Evolutionary conservation across 2,113 vertebrate genomes (phyloP).

Genomic region (Sinocyclocheilus maitianheensis): DNA sequence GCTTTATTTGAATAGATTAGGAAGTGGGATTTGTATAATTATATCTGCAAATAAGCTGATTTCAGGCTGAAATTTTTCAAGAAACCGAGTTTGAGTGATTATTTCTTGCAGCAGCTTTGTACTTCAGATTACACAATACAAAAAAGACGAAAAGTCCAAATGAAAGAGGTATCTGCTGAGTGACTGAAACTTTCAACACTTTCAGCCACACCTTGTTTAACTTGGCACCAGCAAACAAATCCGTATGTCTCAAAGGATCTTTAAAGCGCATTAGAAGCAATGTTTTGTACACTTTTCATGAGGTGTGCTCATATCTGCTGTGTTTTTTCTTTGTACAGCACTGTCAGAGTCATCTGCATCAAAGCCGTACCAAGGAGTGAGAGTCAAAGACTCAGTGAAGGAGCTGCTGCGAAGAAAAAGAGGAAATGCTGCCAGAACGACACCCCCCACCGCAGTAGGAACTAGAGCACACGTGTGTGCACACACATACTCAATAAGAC

Average conservation of each 20-base stretch:
- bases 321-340: constrained; percentile 64
- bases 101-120: constrained; percentile 6
- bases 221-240: constrained; percentile 20
- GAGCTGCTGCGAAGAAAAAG: constrained; percentile 91
- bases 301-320: background rate
- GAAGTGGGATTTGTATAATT: background rate
- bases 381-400: constrained; percentile 94
- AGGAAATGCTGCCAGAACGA: constrained; percentile 68
- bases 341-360: constrained; percentile 75
- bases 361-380: constrained; percentile 91
- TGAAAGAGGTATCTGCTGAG: background rate
- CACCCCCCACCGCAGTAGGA: constrained; percentile 76
- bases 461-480: background rate
- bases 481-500: background rate
- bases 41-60: background rate
- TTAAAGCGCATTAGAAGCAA: background rate
- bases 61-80: background rate
- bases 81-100: constrained; percentile 8
- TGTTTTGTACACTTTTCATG: background rate
- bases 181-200: constrained; percentile 38
- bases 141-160: background rate
- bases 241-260: background rate
- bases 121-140: background rate
- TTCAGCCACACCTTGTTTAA: constrained; percentile 38
- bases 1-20: background rate